Conservation (phyloP, 1,140 invertebrate genomes). For the Anthonomus grandis region DNA sequence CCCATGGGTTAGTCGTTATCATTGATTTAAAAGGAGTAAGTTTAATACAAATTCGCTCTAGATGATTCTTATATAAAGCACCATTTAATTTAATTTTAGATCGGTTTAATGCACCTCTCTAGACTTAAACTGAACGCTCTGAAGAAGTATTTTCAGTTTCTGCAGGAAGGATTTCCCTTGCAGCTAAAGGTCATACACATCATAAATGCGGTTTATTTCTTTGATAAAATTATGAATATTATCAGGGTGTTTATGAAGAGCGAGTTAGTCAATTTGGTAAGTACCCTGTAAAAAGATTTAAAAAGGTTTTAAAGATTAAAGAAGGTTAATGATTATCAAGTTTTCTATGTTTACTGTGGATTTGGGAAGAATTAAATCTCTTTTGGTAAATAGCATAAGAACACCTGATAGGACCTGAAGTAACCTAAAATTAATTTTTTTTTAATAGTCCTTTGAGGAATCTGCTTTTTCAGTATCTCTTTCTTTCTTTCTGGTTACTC, state of each 20-base stretch:
- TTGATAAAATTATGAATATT: constrained; percentile 60
- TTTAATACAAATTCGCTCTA: no score
- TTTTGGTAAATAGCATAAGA: no score
- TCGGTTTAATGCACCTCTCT: constrained; percentile 56
- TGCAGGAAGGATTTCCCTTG: constrained; percentile 59
- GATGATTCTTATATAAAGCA: no score
- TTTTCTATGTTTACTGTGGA: no score
- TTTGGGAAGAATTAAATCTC: no score
- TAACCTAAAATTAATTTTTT: no score
- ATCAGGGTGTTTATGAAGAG: constrained; percentile 63
- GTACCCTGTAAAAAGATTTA: constrained; percentile 5
- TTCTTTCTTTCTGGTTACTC: no score
- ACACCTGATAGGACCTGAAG: no score
- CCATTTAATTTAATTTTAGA: constrained; percentile 16
- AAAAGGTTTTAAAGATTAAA: not conserved
- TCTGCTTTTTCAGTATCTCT: no score
- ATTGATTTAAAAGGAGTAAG: constrained; percentile 60
- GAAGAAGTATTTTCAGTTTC: constrained; percentile 50
- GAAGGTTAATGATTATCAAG: no score
- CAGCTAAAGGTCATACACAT: constrained; percentile 61
- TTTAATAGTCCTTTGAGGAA: no score
- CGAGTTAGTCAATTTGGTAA: constrained; percentile 61
- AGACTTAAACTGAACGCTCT: constrained; percentile 51
- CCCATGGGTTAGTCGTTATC: constrained; percentile 55
- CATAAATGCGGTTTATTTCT: constrained; percentile 60